Base-by-base conservation (phyloP, 2,888 invertebrate species). In the Phorcus lineatus region DNA sequence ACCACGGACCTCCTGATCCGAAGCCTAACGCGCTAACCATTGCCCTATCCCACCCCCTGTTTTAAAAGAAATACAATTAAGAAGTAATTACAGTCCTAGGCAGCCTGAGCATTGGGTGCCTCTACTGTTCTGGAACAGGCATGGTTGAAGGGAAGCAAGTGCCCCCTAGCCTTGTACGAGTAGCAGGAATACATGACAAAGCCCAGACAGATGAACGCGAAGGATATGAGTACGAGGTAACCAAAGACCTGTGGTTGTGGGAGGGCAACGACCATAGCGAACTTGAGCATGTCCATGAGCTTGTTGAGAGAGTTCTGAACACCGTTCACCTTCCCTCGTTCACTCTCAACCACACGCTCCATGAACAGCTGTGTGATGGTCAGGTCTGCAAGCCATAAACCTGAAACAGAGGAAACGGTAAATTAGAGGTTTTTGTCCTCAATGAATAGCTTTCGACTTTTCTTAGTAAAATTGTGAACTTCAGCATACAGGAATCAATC, bases 331-430 rank as follows among this genome's bases (percentile, higher is more conserved):
- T 93, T 91, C 6, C 94, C 94, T 28, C 94, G 90, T 83, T 94
- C 92, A 2, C 86, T 83, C 81, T 94, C 94, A 6, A 83, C 86
- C 1, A 94, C 93, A 17, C 88, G 88, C 88, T 94, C 94, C 87
- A 94, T 93, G 80, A 94, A 91, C 28, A 94, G 89, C 88, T 94
- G 94, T 19, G 93, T 94, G 22, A 94, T 93, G 1, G 94, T 92
- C 79, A 95, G 87, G 87, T 94, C 94, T 2, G 94, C 92, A 79
- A 94, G 90, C 94, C 94, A 94, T 47, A 94, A 87, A n/a, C 94
- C 94, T 94, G 87, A 1, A 81, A 84, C 52, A 77, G 79, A 76
- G 54, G 80, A 31, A 62, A n/a, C 52, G 62, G 17, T 53, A 86
- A 75, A n/a, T 47, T 28, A 70, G 16, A 57, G 2, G 24, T 2